Base-by-base conservation (phyloP, 2,888 invertebrate species). In the Imbricaverruca yamaguchii region DNA sequence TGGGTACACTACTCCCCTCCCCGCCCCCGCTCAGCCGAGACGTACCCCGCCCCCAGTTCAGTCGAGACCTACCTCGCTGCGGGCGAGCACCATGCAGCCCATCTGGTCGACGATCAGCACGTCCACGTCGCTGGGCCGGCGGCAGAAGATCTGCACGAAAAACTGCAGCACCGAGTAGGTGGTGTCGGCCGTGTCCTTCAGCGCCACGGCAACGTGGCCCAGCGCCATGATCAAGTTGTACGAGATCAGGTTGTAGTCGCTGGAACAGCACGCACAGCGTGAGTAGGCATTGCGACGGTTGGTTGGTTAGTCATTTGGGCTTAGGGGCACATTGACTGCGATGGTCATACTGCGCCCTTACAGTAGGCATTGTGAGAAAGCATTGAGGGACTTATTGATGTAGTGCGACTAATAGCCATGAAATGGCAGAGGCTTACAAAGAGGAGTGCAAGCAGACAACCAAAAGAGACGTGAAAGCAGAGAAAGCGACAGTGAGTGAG, bases 141-240 rank as follows among this genome's bases (percentile, higher is more conserved):
- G 93, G 86, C 97, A 97, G 86, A 99, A 93, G 59, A 90, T 91
- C 87, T 99, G 98, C 86, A 97, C 96, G 87, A 98, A 97, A 87
- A 99, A 98, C 87, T 97, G 96, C 69, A 98, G 89, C 83, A 98
- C 96, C 1, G 96, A 96, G 84, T 97, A 95, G 0, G 96, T 96
- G 0, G 97, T 97, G 87, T 95, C 95, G 0, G 96, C 94, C 0
- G 95, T 95, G 85, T 96, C 94, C 86, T 95, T 95, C 84, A 98
- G 88, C 0, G 96, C 94, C 1, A 98, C 96, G 0, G 98, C 98
- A 21, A 99, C 95, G 86, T 97, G 96, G 0, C 99, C 98, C 87
- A 99, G 89, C 91, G 98, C 97, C 81, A 97, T 94, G 65, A 99
- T 97, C 77, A 98, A 97, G 87, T 99, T 99, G 61, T 95, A 93